Evolutionary conservation across 2,888 invertebrate species (phyloP), one percentile per base, ranked within the genome.

Genomic region (Protonemura montana): DNA sequence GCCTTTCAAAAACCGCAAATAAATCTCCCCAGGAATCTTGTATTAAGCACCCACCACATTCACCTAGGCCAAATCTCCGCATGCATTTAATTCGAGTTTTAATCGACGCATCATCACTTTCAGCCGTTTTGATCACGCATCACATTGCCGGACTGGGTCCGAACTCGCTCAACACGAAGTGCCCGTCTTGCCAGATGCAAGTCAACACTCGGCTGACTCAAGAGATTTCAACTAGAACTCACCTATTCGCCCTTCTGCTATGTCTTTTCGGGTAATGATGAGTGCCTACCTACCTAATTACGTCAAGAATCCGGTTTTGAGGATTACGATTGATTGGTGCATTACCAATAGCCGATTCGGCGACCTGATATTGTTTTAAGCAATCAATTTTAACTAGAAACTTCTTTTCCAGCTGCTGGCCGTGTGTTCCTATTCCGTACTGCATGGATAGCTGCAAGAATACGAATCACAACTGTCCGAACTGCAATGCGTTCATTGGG

Each of bases 401-500:
- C 78, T 25, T 86, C 82, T 81, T 85, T 90, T 89, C 3, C 89
- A 93, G 93, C 86, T 91, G 90, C 35, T 92, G 91, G 90, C 91
- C 90, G 10, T 93, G 92, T 88, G 91, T 90, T 25, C 91, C 91
- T 25, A 91, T 92, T 83, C 92, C 92, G 0, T 93, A 93, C 87
- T 93, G 92, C 86, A 90, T 91, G 86, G 92, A 93, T 87, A 90
- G 90, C 28, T 93, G 92, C 85, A 89, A 91, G 88, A 89, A 89
- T 29, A 90, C 90, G 85, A 92, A 92, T 87, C 93, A 93, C 88
- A 92, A 92, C 88, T 93, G 93, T 88, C 92, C 92, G 41, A 89
- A 90, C 80, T 93, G 93, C 88, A 89, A 90, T 28, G 89, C 91
- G 0, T 93, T 89, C 87, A 89, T 93, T 76, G 93, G 93, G 77